A percentile compares a stretch with the other conserved stretches of the same genome.
Conservation (phyloP, 2,888 invertebrate species). For the Amiota communis region DNA sequence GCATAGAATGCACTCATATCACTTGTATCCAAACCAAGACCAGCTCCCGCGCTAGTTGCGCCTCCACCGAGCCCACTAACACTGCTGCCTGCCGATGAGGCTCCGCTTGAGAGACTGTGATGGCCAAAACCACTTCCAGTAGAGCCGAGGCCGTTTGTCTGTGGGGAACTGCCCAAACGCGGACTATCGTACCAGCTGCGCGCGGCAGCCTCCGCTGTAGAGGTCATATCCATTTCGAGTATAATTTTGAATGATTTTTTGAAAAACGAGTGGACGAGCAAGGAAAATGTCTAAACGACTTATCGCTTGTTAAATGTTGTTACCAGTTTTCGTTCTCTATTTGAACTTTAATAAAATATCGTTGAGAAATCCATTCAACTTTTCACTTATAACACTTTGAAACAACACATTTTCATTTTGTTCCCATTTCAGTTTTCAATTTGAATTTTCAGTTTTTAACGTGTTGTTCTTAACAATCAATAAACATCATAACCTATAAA, state of each 20-base stretch:
- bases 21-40: conserved; percentile 70
- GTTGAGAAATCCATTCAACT: no score
- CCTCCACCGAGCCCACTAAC: conserved; percentile 64
- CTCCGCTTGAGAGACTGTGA: conserved; percentile 69
- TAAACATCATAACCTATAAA: conserved; percentile 14
- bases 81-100: conserved; percentile 68
- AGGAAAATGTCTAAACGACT: conserved; percentile 28
- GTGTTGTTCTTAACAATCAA: background rate
- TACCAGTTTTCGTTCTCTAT: no score
- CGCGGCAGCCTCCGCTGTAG: conserved; percentile 74
- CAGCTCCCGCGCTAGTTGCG: conserved; percentile 58
- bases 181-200: conserved; percentile 74
- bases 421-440: background rate
- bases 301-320: no score
- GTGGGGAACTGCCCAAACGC: conserved; percentile 73
- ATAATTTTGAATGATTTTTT: conserved; percentile 72
- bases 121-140: conserved; percentile 68
- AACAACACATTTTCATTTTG: background rate
- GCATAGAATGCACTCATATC: conserved; percentile 74
- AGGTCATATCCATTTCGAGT: conserved; percentile 75
- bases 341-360: no score
- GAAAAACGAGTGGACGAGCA: conserved; percentile 53
- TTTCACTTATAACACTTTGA: conserved; percentile 9
- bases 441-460: background rate
- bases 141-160: conserved; percentile 69